Conservation (phyloP, 2,888 invertebrate genomes). For the Dasysyrphus albostriatus region DNA sequence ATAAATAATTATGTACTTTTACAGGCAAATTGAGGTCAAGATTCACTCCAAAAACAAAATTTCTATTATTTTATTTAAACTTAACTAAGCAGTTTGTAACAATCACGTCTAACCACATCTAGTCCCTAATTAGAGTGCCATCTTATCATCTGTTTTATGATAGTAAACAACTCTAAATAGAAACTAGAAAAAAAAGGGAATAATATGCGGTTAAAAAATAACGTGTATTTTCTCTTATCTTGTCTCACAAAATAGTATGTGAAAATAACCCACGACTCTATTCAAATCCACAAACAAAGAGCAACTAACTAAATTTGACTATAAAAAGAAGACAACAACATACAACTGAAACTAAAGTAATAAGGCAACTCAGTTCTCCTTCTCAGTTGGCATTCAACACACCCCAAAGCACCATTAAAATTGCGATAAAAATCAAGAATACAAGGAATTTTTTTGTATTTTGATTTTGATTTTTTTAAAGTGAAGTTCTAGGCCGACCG, state of each 20-base stretch:
- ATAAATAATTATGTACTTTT: too few relatives aligned
- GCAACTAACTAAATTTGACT: slow-evolving; percentile 38
- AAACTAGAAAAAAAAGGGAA: slow-evolving; percentile 12
- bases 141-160: slow-evolving; percentile 31
- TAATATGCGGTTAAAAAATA: not conserved
- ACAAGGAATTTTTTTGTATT: slow-evolving; percentile 15
- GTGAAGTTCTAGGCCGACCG: slow-evolving; percentile 1
- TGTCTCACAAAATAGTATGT: not conserved
- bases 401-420: slow-evolving; percentile 29
- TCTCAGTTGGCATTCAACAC: slow-evolving; percentile 42
- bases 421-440: slow-evolving; percentile 19
- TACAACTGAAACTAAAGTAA: slow-evolving; percentile 36
- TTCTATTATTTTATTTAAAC: not conserved
- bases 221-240: slow-evolving; percentile 8
- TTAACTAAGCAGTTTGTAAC: not conserved
- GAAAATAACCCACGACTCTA: too few relatives aligned
- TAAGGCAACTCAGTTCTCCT: slow-evolving; percentile 32
- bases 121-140: not conserved
- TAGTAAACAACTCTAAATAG: slow-evolving; percentile 16
- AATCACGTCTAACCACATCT: not conserved
- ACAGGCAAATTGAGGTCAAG: slow-evolving; percentile 11
- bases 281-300: slow-evolving; percentile 39
- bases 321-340: slow-evolving; percentile 34
- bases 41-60: not conserved
- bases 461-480: slow-evolving; percentile 1